These are phyloP conservation scores for Nothoprocta perdicaria DNA, from an alignment of 2,113 vertebrate species.

Conservation along the genomic window DNA sequence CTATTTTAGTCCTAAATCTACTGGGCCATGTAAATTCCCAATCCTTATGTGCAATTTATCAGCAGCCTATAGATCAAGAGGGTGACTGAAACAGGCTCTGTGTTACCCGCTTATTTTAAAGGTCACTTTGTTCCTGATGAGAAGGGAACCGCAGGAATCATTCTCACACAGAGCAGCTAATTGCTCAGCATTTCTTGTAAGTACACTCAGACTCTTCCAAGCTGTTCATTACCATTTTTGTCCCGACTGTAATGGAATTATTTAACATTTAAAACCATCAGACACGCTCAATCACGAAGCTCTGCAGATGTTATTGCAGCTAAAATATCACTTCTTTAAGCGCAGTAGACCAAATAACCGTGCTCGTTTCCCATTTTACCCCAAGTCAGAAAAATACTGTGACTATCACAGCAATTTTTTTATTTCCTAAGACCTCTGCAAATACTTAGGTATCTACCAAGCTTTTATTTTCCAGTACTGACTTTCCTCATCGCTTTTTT, in stretches of 20 bases:
- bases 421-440: not conserved
- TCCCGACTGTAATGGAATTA: constrained; percentile 42
- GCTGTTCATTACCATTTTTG: constrained; percentile 60
- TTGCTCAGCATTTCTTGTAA: constrained; percentile 49
- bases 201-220: constrained; percentile 44
- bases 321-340: not conserved
- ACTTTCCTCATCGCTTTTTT: not conserved
- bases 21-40: constrained; percentile 2
- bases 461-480: not conserved
- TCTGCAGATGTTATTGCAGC: not conserved
- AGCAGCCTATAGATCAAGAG: constrained; percentile 13
- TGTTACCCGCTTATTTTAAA: constrained; percentile 3
- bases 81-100: not conserved
- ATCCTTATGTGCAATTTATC: constrained; percentile 10
- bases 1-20: not conserved
- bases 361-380: not conserved
- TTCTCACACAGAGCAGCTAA: constrained; percentile 49
- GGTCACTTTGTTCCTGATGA: constrained; percentile 44
- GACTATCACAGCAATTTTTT: not conserved
- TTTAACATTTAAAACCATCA: constrained; percentile 59
- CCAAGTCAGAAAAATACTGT: not conserved
- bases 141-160: constrained; percentile 39
- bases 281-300: constrained; percentile 16
- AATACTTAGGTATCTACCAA: not conserved
- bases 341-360: not conserved